Conservation (phyloP, 1,140 invertebrate genomes). For the Drosophila yakuba region DNA sequence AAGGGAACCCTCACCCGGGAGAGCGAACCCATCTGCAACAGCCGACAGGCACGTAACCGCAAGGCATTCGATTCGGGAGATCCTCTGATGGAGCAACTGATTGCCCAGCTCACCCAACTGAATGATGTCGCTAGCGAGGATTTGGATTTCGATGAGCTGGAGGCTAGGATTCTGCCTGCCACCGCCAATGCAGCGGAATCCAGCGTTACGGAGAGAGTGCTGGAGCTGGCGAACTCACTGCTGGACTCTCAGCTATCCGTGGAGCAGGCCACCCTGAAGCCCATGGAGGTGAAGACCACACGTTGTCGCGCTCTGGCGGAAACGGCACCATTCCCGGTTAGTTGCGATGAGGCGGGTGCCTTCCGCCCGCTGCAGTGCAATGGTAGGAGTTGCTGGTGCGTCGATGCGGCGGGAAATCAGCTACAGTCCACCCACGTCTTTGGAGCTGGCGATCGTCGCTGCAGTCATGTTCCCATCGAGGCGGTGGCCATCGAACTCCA, state of each 20-base stretch:
- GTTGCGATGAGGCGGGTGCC: slow-evolving; percentile 88
- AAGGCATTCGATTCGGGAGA: slow-evolving; percentile 75
- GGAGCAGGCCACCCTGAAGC: slow-evolving; percentile 50
- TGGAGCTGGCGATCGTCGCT: slow-evolving; percentile 85
- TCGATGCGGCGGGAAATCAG: slow-evolving; percentile 93
- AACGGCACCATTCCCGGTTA: slow-evolving; percentile 86
- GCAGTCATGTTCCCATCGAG: slow-evolving; percentile 72
- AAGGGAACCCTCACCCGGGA: slow-evolving; percentile 91
- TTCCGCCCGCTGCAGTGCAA: slow-evolving; percentile 91
- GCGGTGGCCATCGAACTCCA: slow-evolving; percentile 79
- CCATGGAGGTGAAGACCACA: slow-evolving; percentile 84
- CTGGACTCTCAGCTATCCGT: slow-evolving; percentile 67
- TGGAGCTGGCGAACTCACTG: slow-evolving; percentile 84
- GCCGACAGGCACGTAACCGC: slow-evolving; percentile 89
- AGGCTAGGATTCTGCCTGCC: slow-evolving; percentile 25
- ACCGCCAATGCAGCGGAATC: slow-evolving; percentile 26
- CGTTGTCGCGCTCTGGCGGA: slow-evolving; percentile 88
- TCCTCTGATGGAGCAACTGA: slow-evolving; percentile 87
- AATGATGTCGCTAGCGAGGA: slow-evolving; percentile 86
- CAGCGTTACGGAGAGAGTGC: slow-evolving; percentile 66
- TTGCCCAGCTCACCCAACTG: slow-evolving; percentile 87
- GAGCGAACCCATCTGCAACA: slow-evolving; percentile 90
- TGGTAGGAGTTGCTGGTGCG: slow-evolving; percentile 91
- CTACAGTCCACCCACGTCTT: slow-evolving; percentile 88
- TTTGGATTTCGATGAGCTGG: slow-evolving; percentile 68